Percentiles rank a stretch among this genome's conserved stretches.
Evolutionary conservation across 92 coral and sea anemone species (phyloP).

Genomic region (Epizoanthus illoricatus): DNA sequence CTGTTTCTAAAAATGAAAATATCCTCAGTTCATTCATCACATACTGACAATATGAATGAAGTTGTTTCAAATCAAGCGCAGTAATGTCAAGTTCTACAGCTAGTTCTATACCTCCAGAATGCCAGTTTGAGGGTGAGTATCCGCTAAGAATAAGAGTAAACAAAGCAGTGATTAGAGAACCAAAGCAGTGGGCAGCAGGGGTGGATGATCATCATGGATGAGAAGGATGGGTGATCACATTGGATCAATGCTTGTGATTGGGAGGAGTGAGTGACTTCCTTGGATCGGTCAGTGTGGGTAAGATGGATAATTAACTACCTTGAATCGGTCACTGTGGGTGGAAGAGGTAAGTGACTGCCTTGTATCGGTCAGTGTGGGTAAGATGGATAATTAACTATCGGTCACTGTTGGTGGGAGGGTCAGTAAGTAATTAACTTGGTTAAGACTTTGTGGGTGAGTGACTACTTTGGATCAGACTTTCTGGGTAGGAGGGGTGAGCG

Average conservation of each 20-base stretch:
- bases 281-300: too few relatives aligned
- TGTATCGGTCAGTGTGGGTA: too few relatives aligned
- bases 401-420: too few relatives aligned
- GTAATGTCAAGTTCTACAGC: not conserved
- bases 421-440: too few relatives aligned
- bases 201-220: not conserved
- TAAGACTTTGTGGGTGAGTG: too few relatives aligned
- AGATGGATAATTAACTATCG: too few relatives aligned
- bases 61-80: not conserved
- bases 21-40: not conserved
- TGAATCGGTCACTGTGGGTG: too few relatives aligned
- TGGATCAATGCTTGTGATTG: not conserved
- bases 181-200: not conserved
- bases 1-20: constrained; percentile 55
- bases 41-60: not conserved
- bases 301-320: too few relatives aligned
- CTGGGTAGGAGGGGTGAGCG: too few relatives aligned
- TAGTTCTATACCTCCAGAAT: constrained; percentile 79
- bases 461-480: too few relatives aligned
- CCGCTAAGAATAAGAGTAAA: constrained; percentile 54
- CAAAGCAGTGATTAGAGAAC: not conserved
- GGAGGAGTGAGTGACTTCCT: too few relatives aligned
- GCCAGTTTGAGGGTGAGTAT: constrained; percentile 96
- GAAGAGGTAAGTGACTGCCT: too few relatives aligned
- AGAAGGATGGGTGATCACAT: not conserved